phyloP scores from a whole-genome alignment of 2,113 vertebrate species.

The Bungarus multicinctus region DNA sequence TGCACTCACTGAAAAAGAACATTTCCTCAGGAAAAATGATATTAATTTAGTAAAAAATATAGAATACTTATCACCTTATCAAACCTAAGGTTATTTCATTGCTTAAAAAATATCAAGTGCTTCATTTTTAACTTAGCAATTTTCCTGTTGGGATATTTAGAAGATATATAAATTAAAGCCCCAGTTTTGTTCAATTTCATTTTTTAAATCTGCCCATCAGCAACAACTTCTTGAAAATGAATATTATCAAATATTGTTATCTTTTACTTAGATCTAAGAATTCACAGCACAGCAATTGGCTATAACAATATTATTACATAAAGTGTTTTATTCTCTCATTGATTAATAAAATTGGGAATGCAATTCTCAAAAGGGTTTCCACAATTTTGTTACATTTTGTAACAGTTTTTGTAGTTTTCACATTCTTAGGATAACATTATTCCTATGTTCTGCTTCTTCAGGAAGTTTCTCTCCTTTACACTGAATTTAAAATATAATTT shows the following conservation, averaged over 20 bases:
- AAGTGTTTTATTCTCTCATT: neutral
- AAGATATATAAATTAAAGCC: neutral
- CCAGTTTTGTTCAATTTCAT: neutral
- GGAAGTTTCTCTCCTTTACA: neutral
- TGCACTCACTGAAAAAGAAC: neutral
- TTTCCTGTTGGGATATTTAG: neutral
- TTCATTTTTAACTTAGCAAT: neutral
- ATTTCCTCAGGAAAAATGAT: neutral
- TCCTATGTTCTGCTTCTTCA: neutral
- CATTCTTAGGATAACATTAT: neutral
- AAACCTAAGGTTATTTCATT: neutral
- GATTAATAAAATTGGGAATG: neutral
- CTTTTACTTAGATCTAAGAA: neutral
- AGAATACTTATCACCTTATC: neutral
- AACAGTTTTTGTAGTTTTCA: neutral
- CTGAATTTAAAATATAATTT: conserved; percentile 4
- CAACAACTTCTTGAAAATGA: neutral
- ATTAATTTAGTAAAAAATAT: neutral
- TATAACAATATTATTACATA: neutral
- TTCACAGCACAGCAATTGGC: neutral
- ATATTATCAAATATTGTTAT: neutral
- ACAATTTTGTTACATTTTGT: neutral
- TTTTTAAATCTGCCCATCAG: neutral
- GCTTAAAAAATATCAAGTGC: neutral
- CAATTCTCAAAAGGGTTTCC: neutral